Conservation (phyloP, 2,888 invertebrate genomes). For the Trachelus tabidus region DNA sequence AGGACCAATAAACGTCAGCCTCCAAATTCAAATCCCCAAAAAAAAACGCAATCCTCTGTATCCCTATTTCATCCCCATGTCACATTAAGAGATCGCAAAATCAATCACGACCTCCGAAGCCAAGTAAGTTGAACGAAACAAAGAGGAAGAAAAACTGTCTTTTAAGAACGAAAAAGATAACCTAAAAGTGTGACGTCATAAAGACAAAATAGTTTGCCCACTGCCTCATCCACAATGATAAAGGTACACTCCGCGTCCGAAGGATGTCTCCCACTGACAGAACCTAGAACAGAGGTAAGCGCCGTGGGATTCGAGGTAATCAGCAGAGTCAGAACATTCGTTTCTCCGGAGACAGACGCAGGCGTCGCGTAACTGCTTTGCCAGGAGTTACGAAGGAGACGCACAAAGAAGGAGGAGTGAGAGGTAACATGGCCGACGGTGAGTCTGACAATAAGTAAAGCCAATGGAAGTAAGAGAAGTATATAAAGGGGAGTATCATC, state of each 20-base stretch:
- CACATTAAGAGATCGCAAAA: not conserved
- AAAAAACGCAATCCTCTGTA: not conserved
- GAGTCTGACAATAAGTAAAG: not conserved
- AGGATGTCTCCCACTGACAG: not conserved
- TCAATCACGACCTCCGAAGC: not conserved
- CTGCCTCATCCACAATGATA: not conserved
- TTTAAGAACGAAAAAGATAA: not conserved
- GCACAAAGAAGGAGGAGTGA: not conserved
- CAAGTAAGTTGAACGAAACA: not conserved
- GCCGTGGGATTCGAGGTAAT: slow-evolving; percentile 1
- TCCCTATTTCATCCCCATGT: not conserved
- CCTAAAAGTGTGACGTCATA: not conserved
- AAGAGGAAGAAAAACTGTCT: not conserved
- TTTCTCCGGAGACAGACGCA: slow-evolving; percentile 3
- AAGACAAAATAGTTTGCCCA: not conserved
- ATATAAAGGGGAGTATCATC: not conserved
- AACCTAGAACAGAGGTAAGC: not conserved
- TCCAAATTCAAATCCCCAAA: not conserved
- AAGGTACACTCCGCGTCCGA: not conserved
- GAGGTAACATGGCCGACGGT: not conserved
- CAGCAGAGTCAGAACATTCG: slow-evolving; percentile 7
- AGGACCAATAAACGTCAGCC: no score
- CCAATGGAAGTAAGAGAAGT: not conserved
- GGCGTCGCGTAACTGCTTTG: not conserved
- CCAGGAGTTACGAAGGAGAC: not conserved